Percentiles rank a stretch among this genome's conserved stretches.
Conservation (phyloP, 2,888 invertebrate genomes). For the Serripes groenlandicus region DNA sequence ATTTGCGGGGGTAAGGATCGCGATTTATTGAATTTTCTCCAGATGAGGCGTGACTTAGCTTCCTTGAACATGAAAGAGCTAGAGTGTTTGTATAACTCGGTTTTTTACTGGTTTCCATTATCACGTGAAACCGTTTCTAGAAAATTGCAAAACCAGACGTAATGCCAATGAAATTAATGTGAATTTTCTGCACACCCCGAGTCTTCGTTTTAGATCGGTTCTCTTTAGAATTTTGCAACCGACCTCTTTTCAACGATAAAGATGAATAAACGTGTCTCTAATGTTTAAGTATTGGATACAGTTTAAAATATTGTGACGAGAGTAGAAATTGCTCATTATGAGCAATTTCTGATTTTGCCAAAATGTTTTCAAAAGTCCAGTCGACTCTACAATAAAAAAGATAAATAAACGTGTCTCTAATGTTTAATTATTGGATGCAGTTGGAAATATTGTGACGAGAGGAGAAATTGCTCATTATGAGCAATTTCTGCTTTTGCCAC, state of each 20-base stretch:
- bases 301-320: neutral
- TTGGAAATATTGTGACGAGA: neutral
- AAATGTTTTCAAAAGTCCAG: neutral
- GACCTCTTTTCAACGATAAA: no score
- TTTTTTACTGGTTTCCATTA: slow-evolving; percentile 53
- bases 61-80: slow-evolving; percentile 54
- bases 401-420: no score
- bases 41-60: slow-evolving; percentile 50
- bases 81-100: slow-evolving; percentile 61
- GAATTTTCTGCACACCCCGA: slow-evolving; percentile 17
- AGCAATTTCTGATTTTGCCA: neutral
- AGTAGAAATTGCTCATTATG: neutral
- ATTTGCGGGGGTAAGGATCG: no score
- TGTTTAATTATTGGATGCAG: no score
- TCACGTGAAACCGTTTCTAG: slow-evolving; percentile 57
- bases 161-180: slow-evolving; percentile 37
- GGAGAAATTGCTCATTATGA: neutral
- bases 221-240: no score
- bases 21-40: slow-evolving; percentile 48
- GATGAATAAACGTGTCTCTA: no score
- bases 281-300: no score
- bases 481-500: neutral
- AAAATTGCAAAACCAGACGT: slow-evolving; percentile 55
- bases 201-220: no score
- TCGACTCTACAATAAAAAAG: no score